Evolutionary conservation across 2,797 vertebrate genomes (phyloP).

Genomic region (Gallinago stenura): DNA sequence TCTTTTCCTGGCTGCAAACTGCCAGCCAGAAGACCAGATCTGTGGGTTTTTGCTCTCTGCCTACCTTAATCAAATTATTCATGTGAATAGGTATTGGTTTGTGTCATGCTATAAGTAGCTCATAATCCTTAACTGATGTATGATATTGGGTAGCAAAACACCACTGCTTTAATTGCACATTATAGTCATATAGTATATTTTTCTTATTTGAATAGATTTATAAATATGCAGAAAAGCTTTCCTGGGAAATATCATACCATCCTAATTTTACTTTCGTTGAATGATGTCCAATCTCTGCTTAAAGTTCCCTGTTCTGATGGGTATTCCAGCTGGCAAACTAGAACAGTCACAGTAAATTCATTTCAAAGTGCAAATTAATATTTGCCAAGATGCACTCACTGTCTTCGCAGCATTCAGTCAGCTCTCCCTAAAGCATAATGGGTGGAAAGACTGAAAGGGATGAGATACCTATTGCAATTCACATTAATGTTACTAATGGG

Average conservation of each 20-base stretch:
- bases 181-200: background rate
- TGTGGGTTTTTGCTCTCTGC: background rate
- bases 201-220: slow-evolving; percentile 5
- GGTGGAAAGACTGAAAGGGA: slow-evolving; percentile 31
- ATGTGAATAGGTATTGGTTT: background rate
- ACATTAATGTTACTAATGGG: slow-evolving; percentile 46
- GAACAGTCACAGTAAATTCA: slow-evolving; percentile 69
- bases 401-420: slow-evolving; percentile 53
- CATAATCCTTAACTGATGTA: background rate
- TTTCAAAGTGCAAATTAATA: slow-evolving; percentile 70
- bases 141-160: background rate
- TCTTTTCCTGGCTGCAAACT: background rate
- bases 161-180: background rate
- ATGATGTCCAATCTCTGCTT: slow-evolving; percentile 41
- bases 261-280: slow-evolving; percentile 51
- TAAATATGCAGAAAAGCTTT: slow-evolving; percentile 48
- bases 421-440: slow-evolving; percentile 39
- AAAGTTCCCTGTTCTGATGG: slow-evolving; percentile 50
- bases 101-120: background rate
- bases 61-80: background rate
- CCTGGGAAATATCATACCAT: slow-evolving; percentile 26
- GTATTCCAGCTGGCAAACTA: slow-evolving; percentile 70
- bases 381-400: slow-evolving; percentile 68
- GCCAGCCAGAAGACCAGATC: background rate
- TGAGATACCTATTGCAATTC: slow-evolving; percentile 59